Conservation (phyloP, 2,888 invertebrate genomes). For the Oscheius onirici region DNA sequence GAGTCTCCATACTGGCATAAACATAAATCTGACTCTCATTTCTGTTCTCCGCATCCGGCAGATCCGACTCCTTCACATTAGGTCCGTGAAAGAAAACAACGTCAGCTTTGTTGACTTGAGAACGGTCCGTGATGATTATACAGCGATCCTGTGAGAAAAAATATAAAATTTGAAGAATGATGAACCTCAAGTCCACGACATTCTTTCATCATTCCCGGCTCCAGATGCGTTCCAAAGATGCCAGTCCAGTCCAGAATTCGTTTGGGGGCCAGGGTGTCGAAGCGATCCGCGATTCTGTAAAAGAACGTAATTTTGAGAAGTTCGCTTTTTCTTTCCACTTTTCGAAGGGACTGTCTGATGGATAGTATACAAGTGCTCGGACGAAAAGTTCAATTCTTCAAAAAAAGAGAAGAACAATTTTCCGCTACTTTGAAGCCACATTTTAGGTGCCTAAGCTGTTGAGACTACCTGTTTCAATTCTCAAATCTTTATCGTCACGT, state of each 20-base stretch:
- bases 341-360: no score
- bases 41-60: conserved; percentile 17
- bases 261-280: conserved; percentile 53
- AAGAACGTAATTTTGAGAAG: no score
- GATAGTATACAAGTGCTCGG: no score
- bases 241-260: conserved; percentile 66
- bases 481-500: no score
- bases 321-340: background rate
- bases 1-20: conserved; percentile 49
- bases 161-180: no score
- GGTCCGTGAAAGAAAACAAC: conserved; percentile 78
- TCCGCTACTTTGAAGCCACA: no score
- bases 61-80: conserved; percentile 44
- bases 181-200: conserved; percentile 54
- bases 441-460: no score
- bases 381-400: no score
- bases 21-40: conserved; percentile 24
- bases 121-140: conserved; percentile 76
- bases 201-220: conserved; percentile 33
- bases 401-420: no score
- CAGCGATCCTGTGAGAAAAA: conserved; percentile 76
- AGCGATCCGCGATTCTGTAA: conserved; percentile 51
- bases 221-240: conserved; percentile 47
- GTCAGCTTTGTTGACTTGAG: conserved; percentile 76
- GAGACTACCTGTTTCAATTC: no score